Evolutionary conservation across 2,113 vertebrate species (phyloP).

Genomic region (Hiodon tergisus): DNA sequence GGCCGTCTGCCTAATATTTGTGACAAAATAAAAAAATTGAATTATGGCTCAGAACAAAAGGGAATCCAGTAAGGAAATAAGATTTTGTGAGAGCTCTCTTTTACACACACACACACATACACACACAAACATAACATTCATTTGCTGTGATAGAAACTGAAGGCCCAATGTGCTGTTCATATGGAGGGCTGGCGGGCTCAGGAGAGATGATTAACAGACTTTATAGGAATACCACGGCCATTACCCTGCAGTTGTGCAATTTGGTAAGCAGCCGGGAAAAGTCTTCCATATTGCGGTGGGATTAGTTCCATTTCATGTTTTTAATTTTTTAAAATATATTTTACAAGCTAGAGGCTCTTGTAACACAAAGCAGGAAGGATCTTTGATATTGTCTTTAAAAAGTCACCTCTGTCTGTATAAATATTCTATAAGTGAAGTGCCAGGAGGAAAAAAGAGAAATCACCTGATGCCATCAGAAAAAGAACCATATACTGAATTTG

Average conservation of each 20-base stretch:
- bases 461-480: conserved; percentile 44
- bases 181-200: conserved; percentile 21
- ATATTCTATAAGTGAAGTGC: conserved; percentile 36
- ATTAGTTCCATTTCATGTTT: conserved; percentile 36
- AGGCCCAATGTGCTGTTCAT: conserved; percentile 18
- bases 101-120: conserved; percentile 37
- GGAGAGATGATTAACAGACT: conserved; percentile 29
- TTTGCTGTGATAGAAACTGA: conserved; percentile 13
- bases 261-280: conserved; percentile 11
- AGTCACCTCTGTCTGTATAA: conserved; percentile 46
- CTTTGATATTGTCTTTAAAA: conserved; percentile 55
- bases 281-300: conserved; percentile 12
- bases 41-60: conserved; percentile 4
- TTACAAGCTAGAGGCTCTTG: conserved; percentile 42
- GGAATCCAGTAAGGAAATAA: conserved; percentile 13
- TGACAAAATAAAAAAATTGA: conserved; percentile 34
- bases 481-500: neutral
- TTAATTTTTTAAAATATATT: conserved; percentile 22
- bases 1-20: conserved; percentile 26
- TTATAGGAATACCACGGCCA: conserved; percentile 30
- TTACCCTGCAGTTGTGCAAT: conserved; percentile 10
- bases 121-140: conserved; percentile 20
- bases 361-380: conserved; percentile 45
- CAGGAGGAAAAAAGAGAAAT: conserved; percentile 30
- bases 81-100: conserved; percentile 10